Percentiles rank a stretch among this genome's conserved stretches.
These are phyloP conservation scores for Elephantulus edwardii DNA, from an alignment of 2,113 vertebrate species.

Conservation along the genomic window DNA sequence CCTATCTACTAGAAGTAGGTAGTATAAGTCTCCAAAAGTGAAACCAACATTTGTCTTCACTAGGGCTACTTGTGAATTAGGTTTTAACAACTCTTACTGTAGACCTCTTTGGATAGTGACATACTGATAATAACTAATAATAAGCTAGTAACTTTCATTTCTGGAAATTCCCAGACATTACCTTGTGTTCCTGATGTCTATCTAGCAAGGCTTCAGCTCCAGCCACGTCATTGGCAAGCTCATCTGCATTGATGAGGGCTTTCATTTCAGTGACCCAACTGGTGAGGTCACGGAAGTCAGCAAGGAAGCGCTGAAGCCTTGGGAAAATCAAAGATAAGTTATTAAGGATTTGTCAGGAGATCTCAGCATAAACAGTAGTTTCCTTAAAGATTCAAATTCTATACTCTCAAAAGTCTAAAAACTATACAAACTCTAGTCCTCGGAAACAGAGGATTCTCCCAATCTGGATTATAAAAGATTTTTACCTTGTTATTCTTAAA, in stretches of 20 bases:
- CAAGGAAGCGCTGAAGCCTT: conserved; percentile 97
- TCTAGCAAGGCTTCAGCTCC: conserved; percentile 97
- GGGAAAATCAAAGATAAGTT: neutral
- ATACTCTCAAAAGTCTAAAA: neutral
- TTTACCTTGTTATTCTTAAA: neutral
- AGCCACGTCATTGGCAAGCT: conserved; percentile 97
- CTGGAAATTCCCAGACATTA: conserved; percentile 45
- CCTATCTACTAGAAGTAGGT: neutral
- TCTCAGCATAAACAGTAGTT: neutral
- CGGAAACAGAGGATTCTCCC: neutral
- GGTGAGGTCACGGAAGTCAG: conserved; percentile 97
- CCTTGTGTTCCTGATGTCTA: conserved; percentile 98
- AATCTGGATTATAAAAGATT: neutral
- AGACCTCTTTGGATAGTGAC: neutral
- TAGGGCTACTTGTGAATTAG: neutral
- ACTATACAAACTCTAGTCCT: neutral
- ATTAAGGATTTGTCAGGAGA: neutral
- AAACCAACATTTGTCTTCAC: neutral
- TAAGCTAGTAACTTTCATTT: neutral
- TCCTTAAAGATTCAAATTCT: neutral
- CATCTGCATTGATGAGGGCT: conserved; percentile 97
- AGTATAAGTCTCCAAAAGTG: neutral
- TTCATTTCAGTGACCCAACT: conserved; percentile 99
- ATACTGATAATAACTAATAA: fast-evolving
- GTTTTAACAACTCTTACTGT: fast-evolving